A percentile compares a stretch with the other conserved stretches of the same genome.
phyloP scores from a whole-genome alignment of 2,888 invertebrate genomes.

The Tromatobia lineatoria region DNA sequence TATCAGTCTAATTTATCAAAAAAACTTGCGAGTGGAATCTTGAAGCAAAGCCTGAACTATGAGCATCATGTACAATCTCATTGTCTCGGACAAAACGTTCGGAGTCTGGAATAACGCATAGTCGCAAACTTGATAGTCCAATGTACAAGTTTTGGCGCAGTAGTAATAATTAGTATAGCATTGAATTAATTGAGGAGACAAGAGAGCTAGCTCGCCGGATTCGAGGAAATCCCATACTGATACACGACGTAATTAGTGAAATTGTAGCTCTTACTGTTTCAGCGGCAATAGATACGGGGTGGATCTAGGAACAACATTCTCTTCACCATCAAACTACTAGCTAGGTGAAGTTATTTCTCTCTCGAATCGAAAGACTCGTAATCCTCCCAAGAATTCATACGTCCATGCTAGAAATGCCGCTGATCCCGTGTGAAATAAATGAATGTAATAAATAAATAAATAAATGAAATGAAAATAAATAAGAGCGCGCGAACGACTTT shows the following conservation, averaged over 20 bases:
- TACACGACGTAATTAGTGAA: slow-evolving; percentile 20
- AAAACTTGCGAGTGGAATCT: no score
- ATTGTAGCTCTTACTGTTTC: background rate
- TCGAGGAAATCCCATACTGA: slow-evolving; percentile 2
- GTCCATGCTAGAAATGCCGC: background rate
- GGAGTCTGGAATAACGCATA: background rate
- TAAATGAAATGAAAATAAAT: no score
- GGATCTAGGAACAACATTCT: background rate
- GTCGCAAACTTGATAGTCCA: background rate
- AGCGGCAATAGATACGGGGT: background rate
- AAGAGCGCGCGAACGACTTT: no score
- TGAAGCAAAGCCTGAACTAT: no score
- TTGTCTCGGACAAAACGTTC: background rate
- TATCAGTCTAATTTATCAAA: no score
- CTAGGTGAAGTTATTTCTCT: background rate
- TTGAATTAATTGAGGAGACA: slow-evolving; percentile 7
- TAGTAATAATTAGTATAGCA: background rate
- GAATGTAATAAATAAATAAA: no score
- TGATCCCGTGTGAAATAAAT: no score
- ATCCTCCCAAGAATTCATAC: background rate
- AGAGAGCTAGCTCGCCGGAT: background rate
- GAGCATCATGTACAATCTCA: background rate
- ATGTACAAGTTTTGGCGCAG: background rate
- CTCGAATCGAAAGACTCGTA: background rate
- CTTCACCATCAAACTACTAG: background rate